Conservation (phyloP, 1,140 invertebrate genomes). For the Sogatella furcifera region DNA sequence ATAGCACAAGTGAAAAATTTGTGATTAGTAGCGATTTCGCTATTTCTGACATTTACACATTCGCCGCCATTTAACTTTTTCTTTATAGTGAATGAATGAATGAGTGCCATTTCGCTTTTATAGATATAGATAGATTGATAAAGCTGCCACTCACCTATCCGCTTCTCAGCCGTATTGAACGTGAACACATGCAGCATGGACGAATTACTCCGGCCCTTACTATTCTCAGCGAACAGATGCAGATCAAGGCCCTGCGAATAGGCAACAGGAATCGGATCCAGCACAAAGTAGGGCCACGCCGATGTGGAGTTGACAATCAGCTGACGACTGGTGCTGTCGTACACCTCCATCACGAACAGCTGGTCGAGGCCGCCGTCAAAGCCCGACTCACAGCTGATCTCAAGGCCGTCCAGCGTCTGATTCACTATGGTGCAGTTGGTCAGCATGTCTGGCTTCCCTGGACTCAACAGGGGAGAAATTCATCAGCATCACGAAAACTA, state of each 20-base stretch:
- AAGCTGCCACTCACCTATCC: conserved; percentile 46
- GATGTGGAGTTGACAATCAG: conserved; percentile 46
- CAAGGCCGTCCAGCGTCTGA: conserved; percentile 65
- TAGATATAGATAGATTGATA: too few relatives aligned
- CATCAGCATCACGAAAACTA: conserved; percentile 1
- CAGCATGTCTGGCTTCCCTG: conserved; percentile 45
- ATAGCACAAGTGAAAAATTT: too few relatives aligned
- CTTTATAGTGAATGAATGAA: too few relatives aligned
- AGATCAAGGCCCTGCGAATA: conserved; percentile 54
- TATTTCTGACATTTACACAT: too few relatives aligned
- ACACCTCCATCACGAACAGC: conserved; percentile 62
- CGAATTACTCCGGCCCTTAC: conserved; percentile 52
- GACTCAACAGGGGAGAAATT: background rate
- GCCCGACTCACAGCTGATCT: conserved; percentile 46
- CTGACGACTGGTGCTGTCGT: conserved; percentile 39
- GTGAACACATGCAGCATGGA: conserved; percentile 55
- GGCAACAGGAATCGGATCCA: conserved; percentile 50
- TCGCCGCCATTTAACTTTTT: too few relatives aligned
- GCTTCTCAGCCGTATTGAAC: conserved; percentile 63
- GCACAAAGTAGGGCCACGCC: conserved; percentile 48
- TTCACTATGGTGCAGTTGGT: conserved; percentile 60
- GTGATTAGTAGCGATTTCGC: too few relatives aligned
- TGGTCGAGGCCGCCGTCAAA: conserved; percentile 62
- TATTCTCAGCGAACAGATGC: conserved; percentile 57
- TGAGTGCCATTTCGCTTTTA: too few relatives aligned